phyloP scores from a whole-genome alignment of 1,140 invertebrate genomes.

The Heliconius congener region DNA sequence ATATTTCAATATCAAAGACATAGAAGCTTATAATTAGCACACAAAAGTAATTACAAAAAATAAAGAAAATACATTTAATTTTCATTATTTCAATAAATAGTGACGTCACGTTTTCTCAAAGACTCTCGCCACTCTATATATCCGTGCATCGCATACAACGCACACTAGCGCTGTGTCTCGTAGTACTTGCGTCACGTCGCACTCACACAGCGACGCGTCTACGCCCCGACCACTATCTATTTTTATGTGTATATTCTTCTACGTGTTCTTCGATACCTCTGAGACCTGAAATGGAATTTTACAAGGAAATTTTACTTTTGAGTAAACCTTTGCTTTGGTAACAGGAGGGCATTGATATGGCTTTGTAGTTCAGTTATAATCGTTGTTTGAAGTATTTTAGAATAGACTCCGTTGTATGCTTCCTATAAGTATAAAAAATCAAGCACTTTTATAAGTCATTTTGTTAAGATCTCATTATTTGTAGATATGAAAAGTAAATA shows the following conservation, averaged over 20 bases:
- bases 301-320: conserved; percentile 73
- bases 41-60: no score
- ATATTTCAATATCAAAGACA: no score
- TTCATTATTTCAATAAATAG: neutral
- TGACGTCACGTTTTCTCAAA: conserved; percentile 52
- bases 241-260: conserved; percentile 54
- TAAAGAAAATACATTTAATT: no score
- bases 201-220: conserved; percentile 54
- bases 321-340: conserved; percentile 72
- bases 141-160: conserved; percentile 58
- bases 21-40: no score
- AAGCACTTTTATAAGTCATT: no score
- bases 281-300: conserved; percentile 78
- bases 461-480: no score
- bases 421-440: no score
- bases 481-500: no score
- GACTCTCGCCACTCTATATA: conserved; percentile 26
- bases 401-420: neutral
- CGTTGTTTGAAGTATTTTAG: neutral
- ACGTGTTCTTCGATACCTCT: conserved; percentile 63
- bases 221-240: conserved; percentile 64
- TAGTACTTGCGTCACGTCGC: conserved; percentile 50
- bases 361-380: conserved; percentile 19
- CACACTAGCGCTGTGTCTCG: conserved; percentile 44
- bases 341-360: conserved; percentile 35